These are phyloP conservation scores for Drosophila elegans DNA, from an alignment of 1,140 invertebrate species.

Conservation along the genomic window DNA sequence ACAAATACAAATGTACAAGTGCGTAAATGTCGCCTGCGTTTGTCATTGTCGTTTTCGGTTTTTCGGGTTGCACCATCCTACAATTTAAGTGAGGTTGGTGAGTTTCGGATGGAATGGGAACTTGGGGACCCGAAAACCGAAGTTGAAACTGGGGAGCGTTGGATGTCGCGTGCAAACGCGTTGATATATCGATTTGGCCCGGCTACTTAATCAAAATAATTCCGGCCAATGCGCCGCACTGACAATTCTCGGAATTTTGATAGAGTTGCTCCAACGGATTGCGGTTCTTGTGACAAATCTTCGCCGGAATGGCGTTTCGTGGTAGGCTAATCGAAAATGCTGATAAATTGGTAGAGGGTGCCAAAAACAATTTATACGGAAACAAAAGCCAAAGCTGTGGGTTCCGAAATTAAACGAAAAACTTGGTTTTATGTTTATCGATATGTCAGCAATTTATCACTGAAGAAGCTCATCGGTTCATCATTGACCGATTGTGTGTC, in stretches of 20 bases:
- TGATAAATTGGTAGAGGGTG: slow-evolving; percentile 23
- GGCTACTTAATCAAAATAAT: slow-evolving; percentile 79
- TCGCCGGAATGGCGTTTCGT: slow-evolving; percentile 31
- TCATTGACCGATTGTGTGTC: not conserved
- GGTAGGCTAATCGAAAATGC: slow-evolving; percentile 37
- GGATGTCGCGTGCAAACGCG: slow-evolving; percentile 64
- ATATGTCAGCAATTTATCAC: not conserved
- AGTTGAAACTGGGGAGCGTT: slow-evolving; percentile 19
- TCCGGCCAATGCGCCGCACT: slow-evolving; percentile 48
- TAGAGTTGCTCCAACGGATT: slow-evolving; percentile 34
- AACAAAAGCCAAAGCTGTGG: not conserved
- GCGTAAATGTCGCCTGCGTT: slow-evolving; percentile 46
- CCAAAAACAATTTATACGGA: slow-evolving; percentile 8
- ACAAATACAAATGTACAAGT: slow-evolving; percentile 22
- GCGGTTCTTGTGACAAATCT: slow-evolving; percentile 36
- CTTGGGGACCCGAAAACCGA: slow-evolving; percentile 14
- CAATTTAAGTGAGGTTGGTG: slow-evolving; percentile 26
- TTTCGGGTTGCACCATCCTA: slow-evolving; percentile 19
- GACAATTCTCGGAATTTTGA: slow-evolving; percentile 72
- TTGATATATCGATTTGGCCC: slow-evolving; percentile 75
- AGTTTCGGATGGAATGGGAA: slow-evolving; percentile 19
- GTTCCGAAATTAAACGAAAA: not conserved
- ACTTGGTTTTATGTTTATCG: not conserved
- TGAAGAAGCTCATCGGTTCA: not conserved
- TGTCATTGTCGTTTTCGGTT: slow-evolving; percentile 37